These are phyloP conservation scores for Drosophila ogumai DNA, from an alignment of 1,140 invertebrate species.

Conservation along the genomic window DNA sequence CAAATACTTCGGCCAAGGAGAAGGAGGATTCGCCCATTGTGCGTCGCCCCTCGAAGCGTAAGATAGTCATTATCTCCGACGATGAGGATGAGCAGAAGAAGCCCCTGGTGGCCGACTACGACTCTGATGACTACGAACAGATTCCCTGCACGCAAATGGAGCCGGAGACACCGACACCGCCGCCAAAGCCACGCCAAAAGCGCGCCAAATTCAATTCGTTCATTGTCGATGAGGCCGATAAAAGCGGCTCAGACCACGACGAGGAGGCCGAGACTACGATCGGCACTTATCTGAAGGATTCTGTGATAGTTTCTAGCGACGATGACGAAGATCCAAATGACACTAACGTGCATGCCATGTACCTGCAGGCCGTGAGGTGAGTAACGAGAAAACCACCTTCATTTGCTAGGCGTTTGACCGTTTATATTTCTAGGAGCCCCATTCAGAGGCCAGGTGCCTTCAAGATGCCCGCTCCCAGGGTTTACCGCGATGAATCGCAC, in stretches of 20 bases:
- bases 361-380: constrained; percentile 87
- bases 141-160: constrained; percentile 66
- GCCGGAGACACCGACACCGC: constrained; percentile 18
- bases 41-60: constrained; percentile 55
- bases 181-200: constrained; percentile 26
- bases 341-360: constrained; percentile 86
- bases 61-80: constrained; percentile 69
- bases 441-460: constrained; percentile 65
- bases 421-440: constrained; percentile 60
- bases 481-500: constrained; percentile 58
- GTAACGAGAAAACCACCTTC: not conserved
- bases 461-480: constrained; percentile 69
- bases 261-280: constrained; percentile 67
- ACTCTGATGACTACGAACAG: constrained; percentile 40
- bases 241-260: constrained; percentile 84
- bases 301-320: constrained; percentile 79
- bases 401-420: not conserved
- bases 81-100: constrained; percentile 25
- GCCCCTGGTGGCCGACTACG: not conserved
- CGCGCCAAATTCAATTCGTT: constrained; percentile 84
- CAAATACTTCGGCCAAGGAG: not conserved
- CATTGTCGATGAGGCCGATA: constrained; percentile 87
- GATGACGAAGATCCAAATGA: constrained; percentile 84
- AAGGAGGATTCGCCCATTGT: constrained; percentile 63
- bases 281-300: constrained; percentile 67